Base-by-base conservation (phyloP, 1,140 invertebrate species). In the Hormaphis cornu region DNA sequence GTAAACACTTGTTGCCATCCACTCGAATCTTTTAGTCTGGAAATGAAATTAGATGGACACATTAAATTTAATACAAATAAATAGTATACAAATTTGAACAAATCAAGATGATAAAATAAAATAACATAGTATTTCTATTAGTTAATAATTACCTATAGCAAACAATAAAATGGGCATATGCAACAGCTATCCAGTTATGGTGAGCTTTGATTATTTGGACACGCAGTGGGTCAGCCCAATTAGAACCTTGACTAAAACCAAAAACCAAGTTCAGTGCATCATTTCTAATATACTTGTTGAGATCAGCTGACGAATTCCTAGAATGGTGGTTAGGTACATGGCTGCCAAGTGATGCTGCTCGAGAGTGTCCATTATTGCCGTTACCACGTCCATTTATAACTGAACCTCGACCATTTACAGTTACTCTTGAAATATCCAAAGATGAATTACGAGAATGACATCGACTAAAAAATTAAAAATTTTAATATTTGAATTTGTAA, bases 171-270 rank as follows among this genome's bases (percentile, higher is more conserved):
- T 98, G 93, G 53, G 91, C 88, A 79, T 97, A 98, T 12, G 93
- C 94, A 33, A 96, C 93, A 69, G 90, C 93, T 73, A 98, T 94
- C 91, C 93, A 97, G 78, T 97, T 97, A 77, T 97, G 93, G 82
- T 98, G 95, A 16, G 95, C 95, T 79, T 93, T 92, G 70, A 98
- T 91, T 72, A 97, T 93, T 78, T 93, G 89, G 44, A 95, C 93
- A 73, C 91, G 82, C 73, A 93, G 76, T 37, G 89, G 91, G 79
- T 95, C 91, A 16, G 87, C 83, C 89, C 89, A 93, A 72, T 80
- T 82, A 37, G 83, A 85, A 73, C 80, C 82, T 80, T 83, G 82
- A 59, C 82, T 81, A 66, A 74, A 75, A 10, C 85, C 84, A 75
- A 88, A 86, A 37, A 88, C 82, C 61, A 88, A 73, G 40, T 86